Evolutionary conservation across 2,797 vertebrate genomes (phyloP).

Genomic region (Choloepus didactylus): DNA sequence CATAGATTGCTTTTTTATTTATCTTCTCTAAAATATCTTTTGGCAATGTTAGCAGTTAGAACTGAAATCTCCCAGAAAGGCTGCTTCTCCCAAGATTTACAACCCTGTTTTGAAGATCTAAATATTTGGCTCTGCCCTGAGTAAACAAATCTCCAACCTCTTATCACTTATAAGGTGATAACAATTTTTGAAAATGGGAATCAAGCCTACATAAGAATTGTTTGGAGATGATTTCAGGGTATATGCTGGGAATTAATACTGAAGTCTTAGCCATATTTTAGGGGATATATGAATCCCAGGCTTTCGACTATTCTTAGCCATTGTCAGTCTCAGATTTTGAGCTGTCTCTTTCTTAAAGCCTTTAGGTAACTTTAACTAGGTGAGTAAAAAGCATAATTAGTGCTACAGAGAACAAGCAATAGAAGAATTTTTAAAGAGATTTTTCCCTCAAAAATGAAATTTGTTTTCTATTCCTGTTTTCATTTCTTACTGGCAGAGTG

Average conservation of each 20-base stretch:
- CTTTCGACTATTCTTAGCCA: constrained; percentile 4
- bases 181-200: constrained; percentile 27
- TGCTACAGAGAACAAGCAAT: background rate
- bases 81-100: background rate
- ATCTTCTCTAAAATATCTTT: background rate
- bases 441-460: constrained; percentile 7
- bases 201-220: background rate
- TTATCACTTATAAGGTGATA: background rate
- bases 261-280: background rate
- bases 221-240: background rate
- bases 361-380: background rate
- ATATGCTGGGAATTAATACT: background rate
- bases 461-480: background rate
- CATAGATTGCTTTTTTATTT: constrained; percentile 60
- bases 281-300: background rate
- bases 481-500: background rate
- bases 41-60: background rate
- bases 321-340: constrained; percentile 22
- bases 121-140: constrained; percentile 5
- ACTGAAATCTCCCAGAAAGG: background rate
- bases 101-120: background rate
- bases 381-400: background rate
- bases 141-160: background rate
- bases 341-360: background rate
- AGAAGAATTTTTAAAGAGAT: background rate